Percentiles rank a stretch among this genome's conserved stretches.
These are phyloP conservation scores for Saxicola maurus DNA, from an alignment of 2,797 vertebrate genomes.

Conservation along the genomic window DNA sequence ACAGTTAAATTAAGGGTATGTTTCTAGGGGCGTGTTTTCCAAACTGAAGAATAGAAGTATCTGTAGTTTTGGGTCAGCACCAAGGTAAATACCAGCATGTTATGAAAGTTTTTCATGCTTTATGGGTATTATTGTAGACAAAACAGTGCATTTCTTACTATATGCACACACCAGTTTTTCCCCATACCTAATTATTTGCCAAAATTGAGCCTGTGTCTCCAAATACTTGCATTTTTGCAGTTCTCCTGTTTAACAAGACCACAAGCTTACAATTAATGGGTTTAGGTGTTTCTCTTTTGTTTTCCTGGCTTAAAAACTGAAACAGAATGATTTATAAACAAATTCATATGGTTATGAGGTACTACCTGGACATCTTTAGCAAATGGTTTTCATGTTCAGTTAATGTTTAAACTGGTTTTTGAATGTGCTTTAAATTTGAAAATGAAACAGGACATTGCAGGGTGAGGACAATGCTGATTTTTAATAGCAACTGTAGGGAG, in stretches of 20 bases:
- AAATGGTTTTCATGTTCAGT: not conserved
- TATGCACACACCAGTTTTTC: not conserved
- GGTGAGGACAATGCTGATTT: not conserved
- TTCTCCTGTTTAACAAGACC: slow-evolving; percentile 6
- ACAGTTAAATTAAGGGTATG: not conserved
- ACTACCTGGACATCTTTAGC: not conserved
- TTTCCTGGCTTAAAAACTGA: not conserved
- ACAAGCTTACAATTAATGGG: not conserved
- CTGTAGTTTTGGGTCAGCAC: not conserved
- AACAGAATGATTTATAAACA: not conserved
- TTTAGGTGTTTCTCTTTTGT: not conserved
- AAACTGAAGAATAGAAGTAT: not conserved
- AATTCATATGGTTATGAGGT: not conserved
- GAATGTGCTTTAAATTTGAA: not conserved
- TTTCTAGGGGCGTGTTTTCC: not conserved
- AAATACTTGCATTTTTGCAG: not conserved
- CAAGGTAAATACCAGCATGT: slow-evolving; percentile 9
- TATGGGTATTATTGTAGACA: not conserved
- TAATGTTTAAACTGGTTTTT: not conserved
- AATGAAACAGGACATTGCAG: not conserved
- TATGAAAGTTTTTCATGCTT: not conserved
- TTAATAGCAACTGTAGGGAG: not conserved
- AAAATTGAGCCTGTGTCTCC: not conserved
- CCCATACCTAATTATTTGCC: not conserved
- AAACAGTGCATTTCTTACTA: not conserved